Evolutionary conservation across 2,797 vertebrate genomes (phyloP).

Genomic region (Jordanella pulchra): DNA sequence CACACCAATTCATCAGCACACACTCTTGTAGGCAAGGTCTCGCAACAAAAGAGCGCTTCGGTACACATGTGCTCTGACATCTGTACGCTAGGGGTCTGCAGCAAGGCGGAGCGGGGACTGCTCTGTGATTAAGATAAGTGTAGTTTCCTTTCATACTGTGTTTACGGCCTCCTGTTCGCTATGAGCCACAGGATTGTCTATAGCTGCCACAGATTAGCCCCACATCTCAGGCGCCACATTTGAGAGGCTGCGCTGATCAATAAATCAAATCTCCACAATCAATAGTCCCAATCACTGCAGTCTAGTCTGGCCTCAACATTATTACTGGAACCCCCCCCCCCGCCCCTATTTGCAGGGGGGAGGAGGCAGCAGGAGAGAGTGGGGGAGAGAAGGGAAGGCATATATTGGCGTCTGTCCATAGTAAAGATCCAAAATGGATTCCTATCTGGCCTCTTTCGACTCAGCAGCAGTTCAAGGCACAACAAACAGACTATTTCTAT

Average conservation of each 20-base stretch:
- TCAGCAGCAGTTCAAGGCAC: slow-evolving; percentile 53
- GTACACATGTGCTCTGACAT: slow-evolving; percentile 45
- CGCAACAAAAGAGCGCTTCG: slow-evolving; percentile 52
- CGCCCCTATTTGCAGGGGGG: slow-evolving; percentile 21
- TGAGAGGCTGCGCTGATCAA: slow-evolving; percentile 91
- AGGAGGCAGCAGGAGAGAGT: slow-evolving; percentile 31
- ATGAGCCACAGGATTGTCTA: slow-evolving; percentile 87
- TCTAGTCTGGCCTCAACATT: slow-evolving; percentile 95
- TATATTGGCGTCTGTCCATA: slow-evolving; percentile 61
- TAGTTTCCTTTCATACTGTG: slow-evolving; percentile 90
- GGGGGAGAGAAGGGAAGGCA: slow-evolving; percentile 19
- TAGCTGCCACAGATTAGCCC: slow-evolving; percentile 93
- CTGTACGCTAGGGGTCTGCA: slow-evolving; percentile 42
- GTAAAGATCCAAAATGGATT: slow-evolving; percentile 68
- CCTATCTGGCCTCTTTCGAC: slow-evolving; percentile 64
- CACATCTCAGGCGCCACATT: slow-evolving; percentile 91
- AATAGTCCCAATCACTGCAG: slow-evolving; percentile 93
- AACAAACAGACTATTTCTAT: slow-evolving; percentile 21
- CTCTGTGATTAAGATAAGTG: slow-evolving; percentile 93
- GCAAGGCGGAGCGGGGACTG: slow-evolving; percentile 73
- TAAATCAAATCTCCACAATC: slow-evolving; percentile 99
- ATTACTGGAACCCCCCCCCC: slow-evolving; percentile 84
- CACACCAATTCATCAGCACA: slow-evolving; percentile 25
- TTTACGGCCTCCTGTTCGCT: slow-evolving; percentile 89
- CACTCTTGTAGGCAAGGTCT: slow-evolving; percentile 48